Base-by-base conservation (phyloP, 2,888 invertebrate genomes). In the Epiblema foenella region DNA sequence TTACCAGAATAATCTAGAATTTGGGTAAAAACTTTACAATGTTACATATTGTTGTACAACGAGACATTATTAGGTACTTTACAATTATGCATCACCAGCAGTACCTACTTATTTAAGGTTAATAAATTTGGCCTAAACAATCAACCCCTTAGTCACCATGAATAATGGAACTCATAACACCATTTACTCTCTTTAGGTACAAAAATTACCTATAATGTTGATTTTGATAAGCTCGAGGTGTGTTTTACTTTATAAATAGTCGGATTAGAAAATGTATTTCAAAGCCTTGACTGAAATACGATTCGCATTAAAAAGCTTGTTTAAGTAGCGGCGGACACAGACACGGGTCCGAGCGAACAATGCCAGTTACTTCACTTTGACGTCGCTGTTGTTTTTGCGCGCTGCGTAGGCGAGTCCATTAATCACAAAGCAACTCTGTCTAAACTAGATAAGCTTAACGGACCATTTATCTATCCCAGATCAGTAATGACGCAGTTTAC, bases 371-470 rank as follows among this genome's bases (percentile, higher is more conserved):
- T 80, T 83, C 81, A 82, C 84, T 88, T 86, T 88, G 89, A 86
- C 83, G 83, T 78, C 78, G 79, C 83, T 81, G 85, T 86, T 89
- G 89, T 90, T 91, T 90, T 89, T 90, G 85, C 81, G 77, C 81
- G 76, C 84, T 85, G 83, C 85, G 86, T 87, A 80, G 84, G 81
- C 86, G 81, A 84, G 84, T 87, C 86, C 90, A 91, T 92, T 92
- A 90, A 91, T 92, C 91, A 91, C 88, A 84, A 86, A 87, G 86
- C 86, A 86, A 82, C 85, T 83, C 85, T 76, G 79, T 84, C 85
- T 77, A 78, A 81, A 83, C 85, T 84, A 84, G 86, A 86, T 86
- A 87, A 85, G 86, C 88, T 86, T 81, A 83, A 80, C 84, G 81
- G 80, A 75, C 80, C 82, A 81, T 85, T 86, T 86, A 88, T 87